Evolutionary conservation across 2,888 invertebrate genomes (phyloP).

Genomic region (Agrochola litura): DNA sequence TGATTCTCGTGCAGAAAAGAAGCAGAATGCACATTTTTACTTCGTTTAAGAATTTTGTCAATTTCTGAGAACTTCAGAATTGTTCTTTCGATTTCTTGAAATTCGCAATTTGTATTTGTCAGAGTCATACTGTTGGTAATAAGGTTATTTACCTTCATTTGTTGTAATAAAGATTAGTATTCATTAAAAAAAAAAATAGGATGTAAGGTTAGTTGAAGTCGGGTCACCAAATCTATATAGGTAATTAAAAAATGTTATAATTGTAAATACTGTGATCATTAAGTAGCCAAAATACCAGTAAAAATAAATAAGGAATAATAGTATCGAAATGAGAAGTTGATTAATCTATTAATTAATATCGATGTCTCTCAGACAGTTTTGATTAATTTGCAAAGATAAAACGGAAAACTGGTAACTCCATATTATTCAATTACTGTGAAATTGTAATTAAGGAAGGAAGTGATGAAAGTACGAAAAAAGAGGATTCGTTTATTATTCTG

Average conservation of each 20-base stretch:
- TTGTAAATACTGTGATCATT: not conserved
- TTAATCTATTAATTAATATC: conserved; percentile 16
- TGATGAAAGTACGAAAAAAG: conserved; percentile 37
- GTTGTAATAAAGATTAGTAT: not conserved
- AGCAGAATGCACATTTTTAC: not conserved
- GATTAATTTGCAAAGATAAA: conserved; percentile 39
- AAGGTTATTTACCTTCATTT: not conserved
- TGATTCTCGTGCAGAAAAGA: not conserved
- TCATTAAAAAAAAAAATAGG: not conserved
- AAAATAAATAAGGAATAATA: not conserved
- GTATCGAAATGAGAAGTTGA: conserved; percentile 1
- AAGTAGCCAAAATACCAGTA: not conserved
- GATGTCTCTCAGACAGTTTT: conserved; percentile 9
- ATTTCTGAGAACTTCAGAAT: not conserved
- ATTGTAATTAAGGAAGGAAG: conserved; percentile 43
- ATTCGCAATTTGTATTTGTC: not conserved
- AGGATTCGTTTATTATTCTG: conserved; percentile 48
- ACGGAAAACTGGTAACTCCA: conserved; percentile 17
- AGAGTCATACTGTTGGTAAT: not conserved
- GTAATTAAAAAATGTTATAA: not conserved
- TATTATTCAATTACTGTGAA: conserved; percentile 46
- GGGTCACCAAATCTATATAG: not conserved
- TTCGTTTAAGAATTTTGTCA: not conserved
- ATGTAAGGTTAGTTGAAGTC: no score
- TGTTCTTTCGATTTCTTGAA: not conserved